phyloP scores from a whole-genome alignment of 2,797 vertebrate species.

The Leptoclinus maculatus region DNA sequence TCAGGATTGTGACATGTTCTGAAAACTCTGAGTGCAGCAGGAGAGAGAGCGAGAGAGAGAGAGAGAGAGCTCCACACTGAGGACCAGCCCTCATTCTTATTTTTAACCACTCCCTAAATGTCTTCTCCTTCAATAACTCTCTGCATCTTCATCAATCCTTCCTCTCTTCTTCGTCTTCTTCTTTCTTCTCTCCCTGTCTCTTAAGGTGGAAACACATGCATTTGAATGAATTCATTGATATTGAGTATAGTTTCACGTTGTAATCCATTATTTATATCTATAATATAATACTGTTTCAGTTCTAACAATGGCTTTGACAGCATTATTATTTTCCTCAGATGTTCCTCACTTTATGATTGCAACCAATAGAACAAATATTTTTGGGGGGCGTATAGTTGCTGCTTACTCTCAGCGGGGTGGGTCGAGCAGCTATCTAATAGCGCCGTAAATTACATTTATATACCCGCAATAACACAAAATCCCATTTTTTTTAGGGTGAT shows the following conservation, averaged over 20 bases:
- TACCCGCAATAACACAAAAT: neutral
- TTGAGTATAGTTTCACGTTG: neutral
- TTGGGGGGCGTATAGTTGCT: no score
- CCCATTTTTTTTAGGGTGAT: neutral
- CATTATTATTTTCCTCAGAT: no score
- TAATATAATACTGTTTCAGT: no score
- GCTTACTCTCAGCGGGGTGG: no score
- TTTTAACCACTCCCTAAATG: conserved; percentile 76
- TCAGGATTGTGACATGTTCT: conserved; percentile 60
- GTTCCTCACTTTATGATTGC: no score
- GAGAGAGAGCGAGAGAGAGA: conserved; percentile 5
- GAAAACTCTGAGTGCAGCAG: conserved; percentile 51
- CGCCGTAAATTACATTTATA: neutral
- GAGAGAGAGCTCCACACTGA: conserved; percentile 60
- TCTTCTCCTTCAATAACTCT: conserved; percentile 53
- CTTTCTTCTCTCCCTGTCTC: neutral
- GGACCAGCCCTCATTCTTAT: conserved; percentile 81
- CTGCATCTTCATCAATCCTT: conserved; percentile 46
- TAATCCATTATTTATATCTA: neutral
- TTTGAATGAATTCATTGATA: conserved; percentile 18
- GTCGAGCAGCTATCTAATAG: neutral
- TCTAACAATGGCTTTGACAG: no score
- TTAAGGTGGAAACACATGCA: conserved; percentile 27
- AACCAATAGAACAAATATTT: no score
- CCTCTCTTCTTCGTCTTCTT: conserved; percentile 12